Conservation (phyloP, 2,888 invertebrate genomes). For the Agrypnus murinus region DNA sequence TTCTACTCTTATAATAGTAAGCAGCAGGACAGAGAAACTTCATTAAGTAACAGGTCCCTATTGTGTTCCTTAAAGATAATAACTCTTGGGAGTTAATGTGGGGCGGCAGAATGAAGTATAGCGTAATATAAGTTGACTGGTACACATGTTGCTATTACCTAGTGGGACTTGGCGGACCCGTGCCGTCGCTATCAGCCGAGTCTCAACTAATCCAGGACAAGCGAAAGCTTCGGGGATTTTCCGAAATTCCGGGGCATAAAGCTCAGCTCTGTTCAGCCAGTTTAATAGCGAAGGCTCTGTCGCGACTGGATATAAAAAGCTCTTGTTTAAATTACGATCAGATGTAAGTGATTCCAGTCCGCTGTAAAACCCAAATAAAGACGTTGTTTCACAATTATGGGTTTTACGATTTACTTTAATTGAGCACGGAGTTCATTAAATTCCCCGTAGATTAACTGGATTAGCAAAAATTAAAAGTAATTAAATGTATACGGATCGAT, state of each 20-base stretch:
- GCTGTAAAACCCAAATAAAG: slow-evolving; percentile 54
- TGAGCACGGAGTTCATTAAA: slow-evolving; percentile 46
- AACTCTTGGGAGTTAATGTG: slow-evolving; percentile 60
- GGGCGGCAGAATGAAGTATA: slow-evolving; percentile 57
- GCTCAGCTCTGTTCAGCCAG: slow-evolving; percentile 58
- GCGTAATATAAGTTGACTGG: slow-evolving; percentile 65
- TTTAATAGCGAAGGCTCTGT: slow-evolving; percentile 63
- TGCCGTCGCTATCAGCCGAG: slow-evolving; percentile 61
- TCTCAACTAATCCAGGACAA: slow-evolving; percentile 68
- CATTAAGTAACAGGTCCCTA: slow-evolving; percentile 51
- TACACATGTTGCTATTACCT: slow-evolving; percentile 64
- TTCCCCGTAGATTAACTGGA: slow-evolving; percentile 42
- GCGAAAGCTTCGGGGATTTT: slow-evolving; percentile 68
- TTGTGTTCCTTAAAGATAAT: slow-evolving; percentile 56
- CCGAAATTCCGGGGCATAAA: slow-evolving; percentile 68
- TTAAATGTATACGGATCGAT: slow-evolving; percentile 33
- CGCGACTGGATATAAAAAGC: slow-evolving; percentile 64
- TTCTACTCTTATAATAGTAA: slow-evolving; percentile 17
- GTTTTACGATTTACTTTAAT: slow-evolving; percentile 48
- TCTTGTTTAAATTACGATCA: slow-evolving; percentile 62
- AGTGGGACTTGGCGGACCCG: slow-evolving; percentile 54
- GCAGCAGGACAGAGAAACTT: slow-evolving; percentile 41
- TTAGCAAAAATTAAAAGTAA: slow-evolving; percentile 42
- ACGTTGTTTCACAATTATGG: slow-evolving; percentile 48
- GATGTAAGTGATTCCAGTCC: slow-evolving; percentile 56